These are phyloP conservation scores for Aselliscus stoliczkanus DNA, from an alignment of 2,797 vertebrate genomes.

Conservation along the genomic window DNA sequence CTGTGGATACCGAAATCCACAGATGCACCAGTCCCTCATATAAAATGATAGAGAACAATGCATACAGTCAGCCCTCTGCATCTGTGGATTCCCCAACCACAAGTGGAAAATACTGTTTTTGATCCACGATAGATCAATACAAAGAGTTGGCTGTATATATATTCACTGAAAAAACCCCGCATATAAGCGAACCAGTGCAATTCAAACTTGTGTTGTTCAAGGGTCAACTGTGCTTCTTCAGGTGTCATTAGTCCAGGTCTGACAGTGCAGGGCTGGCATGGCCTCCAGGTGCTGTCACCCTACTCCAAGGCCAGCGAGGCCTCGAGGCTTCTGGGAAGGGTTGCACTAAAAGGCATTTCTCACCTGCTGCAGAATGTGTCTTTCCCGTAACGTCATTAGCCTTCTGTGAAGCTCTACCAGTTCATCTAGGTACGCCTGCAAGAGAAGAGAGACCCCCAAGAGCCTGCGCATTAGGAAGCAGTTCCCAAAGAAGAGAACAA, in stretches of 20 bases:
- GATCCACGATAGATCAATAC: neutral
- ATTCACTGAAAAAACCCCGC: neutral
- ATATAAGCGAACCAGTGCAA: neutral
- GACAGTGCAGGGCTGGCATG: neutral
- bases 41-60: neutral
- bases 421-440: constrained; percentile 96
- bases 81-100: neutral
- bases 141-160: neutral
- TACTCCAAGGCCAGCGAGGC: neutral
- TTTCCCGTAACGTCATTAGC: constrained; percentile 93
- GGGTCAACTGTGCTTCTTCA: neutral
- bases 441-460: constrained; percentile 65
- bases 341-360: constrained; percentile 57
- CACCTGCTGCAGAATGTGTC: constrained; percentile 92
- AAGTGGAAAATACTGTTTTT: neutral
- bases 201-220: neutral
- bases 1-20: neutral
- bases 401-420: constrained; percentile 97
- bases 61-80: neutral
- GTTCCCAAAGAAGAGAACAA: neutral
- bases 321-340: neutral
- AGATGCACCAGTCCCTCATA: neutral
- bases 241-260: neutral
- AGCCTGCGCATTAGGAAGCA: constrained; percentile 65
- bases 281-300: neutral